These are phyloP conservation scores for Monodelphis domestica DNA, from an alignment of 2,797 vertebrate species.

Conservation along the genomic window DNA sequence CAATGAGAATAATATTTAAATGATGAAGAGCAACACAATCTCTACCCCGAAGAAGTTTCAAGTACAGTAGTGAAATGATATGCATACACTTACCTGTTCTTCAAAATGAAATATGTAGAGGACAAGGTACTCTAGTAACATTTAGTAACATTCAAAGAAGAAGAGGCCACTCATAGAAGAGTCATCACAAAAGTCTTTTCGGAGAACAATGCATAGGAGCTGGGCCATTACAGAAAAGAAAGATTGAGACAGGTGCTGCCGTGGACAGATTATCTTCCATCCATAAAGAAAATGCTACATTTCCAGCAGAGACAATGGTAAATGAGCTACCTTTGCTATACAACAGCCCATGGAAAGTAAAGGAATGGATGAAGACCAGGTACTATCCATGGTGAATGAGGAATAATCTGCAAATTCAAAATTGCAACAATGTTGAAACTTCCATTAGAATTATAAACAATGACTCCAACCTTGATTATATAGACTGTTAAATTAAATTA, in stretches of 20 bases:
- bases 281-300: neutral
- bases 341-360: neutral
- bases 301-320: neutral
- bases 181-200: neutral
- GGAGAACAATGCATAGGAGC: neutral
- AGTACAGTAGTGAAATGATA: neutral
- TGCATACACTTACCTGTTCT: neutral
- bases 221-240: neutral
- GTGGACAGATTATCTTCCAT: neutral
- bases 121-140: neutral
- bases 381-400: neutral
- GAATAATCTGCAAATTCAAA: neutral
- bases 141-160: neutral
- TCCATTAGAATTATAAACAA: neutral
- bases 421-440: neutral
- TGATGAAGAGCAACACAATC: neutral
- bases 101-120: neutral
- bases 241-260: neutral
- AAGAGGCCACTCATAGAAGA: neutral
- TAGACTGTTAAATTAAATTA: neutral
- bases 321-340: neutral
- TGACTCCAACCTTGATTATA: neutral
- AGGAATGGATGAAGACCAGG: neutral
- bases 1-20: neutral
- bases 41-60: neutral